Conservation (phyloP, 37 sponge, comb jelly and placozoan genomes). For the Geodia barretti region DNA sequence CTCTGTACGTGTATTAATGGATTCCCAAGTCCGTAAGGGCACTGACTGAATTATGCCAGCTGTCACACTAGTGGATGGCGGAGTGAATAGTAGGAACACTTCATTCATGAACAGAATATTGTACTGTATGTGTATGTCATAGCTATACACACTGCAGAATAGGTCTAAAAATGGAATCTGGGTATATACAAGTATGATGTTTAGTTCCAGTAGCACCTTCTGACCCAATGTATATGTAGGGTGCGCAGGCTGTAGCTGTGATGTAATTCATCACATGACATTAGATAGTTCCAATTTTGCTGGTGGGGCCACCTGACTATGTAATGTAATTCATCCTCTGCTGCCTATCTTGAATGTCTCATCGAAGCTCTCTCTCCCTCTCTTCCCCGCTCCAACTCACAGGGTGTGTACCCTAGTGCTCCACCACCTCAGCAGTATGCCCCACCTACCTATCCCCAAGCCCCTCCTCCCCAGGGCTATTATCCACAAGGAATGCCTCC, state of each 20-base stretch:
- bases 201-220: too few relatives aligned
- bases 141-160: too few relatives aligned
- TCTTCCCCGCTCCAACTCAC: constrained; percentile 1
- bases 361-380: constrained; percentile 14
- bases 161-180: too few relatives aligned
- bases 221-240: not conserved
- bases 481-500: not conserved
- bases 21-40: too few relatives aligned
- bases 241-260: not conserved
- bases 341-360: too few relatives aligned
- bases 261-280: not conserved
- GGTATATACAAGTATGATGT: too few relatives aligned
- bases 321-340: not conserved
- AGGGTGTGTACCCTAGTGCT: not conserved
- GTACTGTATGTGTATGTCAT: too few relatives aligned
- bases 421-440: constrained; percentile 8
- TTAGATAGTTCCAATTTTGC: not conserved
- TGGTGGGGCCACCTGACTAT: not conserved
- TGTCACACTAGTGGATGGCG: too few relatives aligned
- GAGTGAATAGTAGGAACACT: too few relatives aligned
- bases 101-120: too few relatives aligned
- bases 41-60: too few relatives aligned
- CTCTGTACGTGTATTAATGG: too few relatives aligned
- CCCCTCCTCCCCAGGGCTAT: constrained; percentile 18
- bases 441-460: constrained; percentile 2